Evolutionary conservation across 2,888 invertebrate species (phyloP), one percentile per base, ranked within the genome.

Genomic region (Philonicus albiceps): DNA sequence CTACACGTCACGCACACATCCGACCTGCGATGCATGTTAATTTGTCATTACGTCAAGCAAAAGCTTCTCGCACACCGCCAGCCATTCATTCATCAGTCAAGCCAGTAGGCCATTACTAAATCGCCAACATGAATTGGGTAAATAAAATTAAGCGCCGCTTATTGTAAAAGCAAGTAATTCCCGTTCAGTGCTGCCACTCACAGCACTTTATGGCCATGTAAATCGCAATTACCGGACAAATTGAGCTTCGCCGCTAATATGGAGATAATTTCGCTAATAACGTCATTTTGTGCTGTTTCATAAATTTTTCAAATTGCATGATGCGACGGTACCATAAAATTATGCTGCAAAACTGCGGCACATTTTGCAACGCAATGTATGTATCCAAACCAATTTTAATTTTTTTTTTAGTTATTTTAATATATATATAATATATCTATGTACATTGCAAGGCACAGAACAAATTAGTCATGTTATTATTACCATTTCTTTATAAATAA

Each of bases 1-100:
- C 64, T 3, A 64, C 64, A 19, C 7, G 11, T 22, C 22, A 49
- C 49, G 6, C 49, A 49, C 49, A 49, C 49, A 49, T n/a, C 64
- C 11, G 7, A 3, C 0, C 22, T 27, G 64, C 37, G 37, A 22
- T 83, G 81, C 81, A 31, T 64, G 81, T 43, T 64, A 83, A 83
- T 83, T 83, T 83, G 81, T 83, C 81, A 83, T 83, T 81, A 83
- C 81, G 81, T 83, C 81, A 83, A 83, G 37, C 64, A 37, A 64
- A 83, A 83, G 81, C 81, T 83, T 13, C 8, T 11, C 34, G 64
- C 43, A 37, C 30, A 37, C 40, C 34, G 49, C 64, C 22, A 19
- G n/a, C 80, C 64, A 37, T 83, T 83, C 81, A 83, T 83, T 83
- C 81, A 83, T 83, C 81, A 83, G 81, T 64, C 64, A 37, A 83